Base-by-base conservation (phyloP, 2,888 invertebrate species). In the Thymelicus sylvestris region DNA sequence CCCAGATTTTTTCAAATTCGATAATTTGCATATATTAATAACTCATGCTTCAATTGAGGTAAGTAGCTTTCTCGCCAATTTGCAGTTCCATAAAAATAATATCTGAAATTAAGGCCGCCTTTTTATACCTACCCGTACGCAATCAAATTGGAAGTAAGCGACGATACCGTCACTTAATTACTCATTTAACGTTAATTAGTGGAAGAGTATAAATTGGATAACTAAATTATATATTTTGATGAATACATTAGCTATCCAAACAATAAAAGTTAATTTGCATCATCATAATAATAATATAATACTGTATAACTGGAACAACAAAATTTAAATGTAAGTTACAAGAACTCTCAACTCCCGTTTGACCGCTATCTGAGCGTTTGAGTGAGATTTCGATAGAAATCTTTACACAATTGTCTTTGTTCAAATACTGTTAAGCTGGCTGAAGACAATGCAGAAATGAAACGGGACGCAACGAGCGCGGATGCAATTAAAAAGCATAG, bases 1-100 rank as follows among this genome's bases (percentile, higher is more conserved):
- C 13, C 19, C 6, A 19, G 19, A 52, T 12, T 57, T 57, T 13
- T 15, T 57, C 0, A 12, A 55, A 1, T 38, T 31, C 7, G 76
- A 81, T 80, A 80, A 85, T 83, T 83, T 82, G 80, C 78, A 83
- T 76, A 80, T 83, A 74, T 75, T 78, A 73, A 74, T 73, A 78
- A 78, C 83, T 85, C 81, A 86, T 86, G 85, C 75, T 78, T 81
- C 79, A 83, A 88, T 84, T 83, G 79, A 80, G 83, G 50, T 67
- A 55, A 81, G 81, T 83, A 64, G 79, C 84, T 89, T 85, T 86
- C 87, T 83, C 82, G 75, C 79, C 76, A 77, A 77, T 50, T 13
- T 39, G 19, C 19, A 77, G 72, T 74, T 67, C 70, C 74, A 75
- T 75, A 75, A 76, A 61, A 82, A 80, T 66, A 77, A 60, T 67